These are phyloP conservation scores for Eurytoma adleriae DNA, from an alignment of 2,888 invertebrate species.

Conservation along the genomic window DNA sequence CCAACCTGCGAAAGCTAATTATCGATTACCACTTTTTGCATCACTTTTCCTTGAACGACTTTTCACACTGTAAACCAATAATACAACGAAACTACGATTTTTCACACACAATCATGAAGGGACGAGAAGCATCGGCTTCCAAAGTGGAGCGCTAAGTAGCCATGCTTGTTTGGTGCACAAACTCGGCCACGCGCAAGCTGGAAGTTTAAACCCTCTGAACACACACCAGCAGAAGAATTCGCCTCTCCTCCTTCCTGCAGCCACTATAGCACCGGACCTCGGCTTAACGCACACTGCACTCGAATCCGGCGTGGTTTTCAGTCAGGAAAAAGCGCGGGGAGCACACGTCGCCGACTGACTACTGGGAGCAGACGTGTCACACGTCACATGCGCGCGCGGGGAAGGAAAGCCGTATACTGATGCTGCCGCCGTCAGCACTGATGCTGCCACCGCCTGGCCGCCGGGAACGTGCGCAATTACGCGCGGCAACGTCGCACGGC, in stretches of 20 bases:
- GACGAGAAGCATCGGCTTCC: no score
- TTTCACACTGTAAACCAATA: slow-evolving; percentile 7
- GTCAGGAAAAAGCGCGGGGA: not conserved
- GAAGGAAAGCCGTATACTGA: not conserved
- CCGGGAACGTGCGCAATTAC: not conserved
- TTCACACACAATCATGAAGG: no score
- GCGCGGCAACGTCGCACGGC: slow-evolving; percentile 41
- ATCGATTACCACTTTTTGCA: slow-evolving; percentile 4
- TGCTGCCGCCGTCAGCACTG: no score
- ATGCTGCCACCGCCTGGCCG: no score
- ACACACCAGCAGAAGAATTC: not conserved
- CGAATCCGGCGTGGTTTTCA: slow-evolving; percentile 26
- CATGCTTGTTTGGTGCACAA: no score
- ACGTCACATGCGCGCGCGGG: slow-evolving; percentile 6
- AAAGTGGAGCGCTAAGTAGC: no score
- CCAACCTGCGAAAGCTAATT: not conserved
- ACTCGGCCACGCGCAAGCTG: no score
- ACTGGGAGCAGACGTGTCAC: slow-evolving; percentile 41
- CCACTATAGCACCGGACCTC: not conserved
- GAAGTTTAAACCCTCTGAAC: not conserved
- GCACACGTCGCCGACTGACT: not conserved
- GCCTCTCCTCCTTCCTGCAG: not conserved
- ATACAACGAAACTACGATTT: no score
- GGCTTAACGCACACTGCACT: slow-evolving; percentile 15
- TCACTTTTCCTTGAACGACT: not conserved